These are phyloP conservation scores for Phalera bucephala DNA, from an alignment of 2,888 invertebrate genomes.

Conservation along the genomic window DNA sequence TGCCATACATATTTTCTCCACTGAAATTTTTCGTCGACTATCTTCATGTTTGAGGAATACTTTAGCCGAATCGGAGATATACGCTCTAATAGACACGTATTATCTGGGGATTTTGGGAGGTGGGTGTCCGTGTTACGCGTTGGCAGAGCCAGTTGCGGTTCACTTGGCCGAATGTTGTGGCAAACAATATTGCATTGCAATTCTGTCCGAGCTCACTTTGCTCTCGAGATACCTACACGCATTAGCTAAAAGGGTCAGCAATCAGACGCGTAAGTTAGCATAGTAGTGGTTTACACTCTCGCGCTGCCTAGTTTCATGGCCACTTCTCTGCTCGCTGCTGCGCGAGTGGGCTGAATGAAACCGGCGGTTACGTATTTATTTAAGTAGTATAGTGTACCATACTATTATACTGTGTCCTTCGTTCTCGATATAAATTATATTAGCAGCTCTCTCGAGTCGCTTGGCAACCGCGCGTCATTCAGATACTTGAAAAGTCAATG, in stretches of 20 bases:
- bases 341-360: too few relatives aligned
- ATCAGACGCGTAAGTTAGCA: too few relatives aligned
- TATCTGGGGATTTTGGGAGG: slow-evolving; percentile 70
- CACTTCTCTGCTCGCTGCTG: too few relatives aligned
- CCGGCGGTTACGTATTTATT: too few relatives aligned
- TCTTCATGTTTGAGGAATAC: slow-evolving; percentile 81
- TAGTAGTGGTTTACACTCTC: too few relatives aligned
- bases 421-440: too few relatives aligned
- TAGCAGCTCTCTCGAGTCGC: too few relatives aligned
- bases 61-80: slow-evolving; percentile 79
- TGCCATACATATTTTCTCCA: slow-evolving; percentile 79
- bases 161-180: slow-evolving; percentile 52
- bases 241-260: slow-evolving; percentile 23
- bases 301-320: too few relatives aligned
- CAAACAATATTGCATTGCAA: slow-evolving; percentile 54
- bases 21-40: slow-evolving; percentile 81
- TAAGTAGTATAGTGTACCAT: too few relatives aligned
- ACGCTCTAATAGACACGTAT: slow-evolving; percentile 79
- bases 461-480: too few relatives aligned
- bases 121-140: slow-evolving; percentile 54
- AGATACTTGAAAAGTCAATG: too few relatives aligned
- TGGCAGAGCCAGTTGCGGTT: slow-evolving; percentile 43
- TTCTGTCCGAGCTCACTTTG: slow-evolving; percentile 23
- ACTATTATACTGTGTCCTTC: too few relatives aligned
- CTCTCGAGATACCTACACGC: slow-evolving; percentile 22